phyloP scores from a whole-genome alignment of 2,888 invertebrate species.

The Escarpia spicata region DNA sequence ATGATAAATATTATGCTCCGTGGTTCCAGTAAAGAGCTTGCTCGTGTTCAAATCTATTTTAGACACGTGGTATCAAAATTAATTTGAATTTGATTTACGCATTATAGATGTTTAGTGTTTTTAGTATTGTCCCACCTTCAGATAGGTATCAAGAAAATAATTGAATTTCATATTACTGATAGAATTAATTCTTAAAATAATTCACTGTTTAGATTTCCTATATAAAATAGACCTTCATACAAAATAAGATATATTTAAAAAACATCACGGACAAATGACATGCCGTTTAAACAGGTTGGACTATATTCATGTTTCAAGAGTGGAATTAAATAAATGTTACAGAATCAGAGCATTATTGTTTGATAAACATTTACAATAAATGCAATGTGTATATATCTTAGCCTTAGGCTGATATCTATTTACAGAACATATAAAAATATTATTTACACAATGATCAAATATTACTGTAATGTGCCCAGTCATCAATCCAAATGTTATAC shows the following conservation, averaged over 20 bases:
- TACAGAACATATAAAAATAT: neutral
- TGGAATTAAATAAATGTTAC: neutral
- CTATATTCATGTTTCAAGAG: neutral
- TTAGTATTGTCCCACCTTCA: neutral
- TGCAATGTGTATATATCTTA: neutral
- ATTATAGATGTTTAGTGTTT: no score
- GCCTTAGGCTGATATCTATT: neutral
- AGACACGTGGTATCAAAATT: no score
- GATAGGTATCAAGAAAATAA: neutral
- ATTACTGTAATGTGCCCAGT: neutral
- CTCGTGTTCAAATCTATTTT: no score
- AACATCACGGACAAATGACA: neutral
- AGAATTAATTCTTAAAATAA: neutral
- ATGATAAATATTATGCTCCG: no score
- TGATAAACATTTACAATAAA: neutral
- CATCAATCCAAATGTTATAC: neutral
- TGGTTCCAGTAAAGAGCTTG: no score
- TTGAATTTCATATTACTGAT: neutral
- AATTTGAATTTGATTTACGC: no score
- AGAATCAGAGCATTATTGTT: neutral
- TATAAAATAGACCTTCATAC: no score
- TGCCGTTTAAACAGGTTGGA: neutral
- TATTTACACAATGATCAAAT: neutral
- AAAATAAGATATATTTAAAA: neutral
- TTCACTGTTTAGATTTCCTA: neutral